Conservation (phyloP, 1,140 invertebrate genomes). For the Calephelis virginiensis region DNA sequence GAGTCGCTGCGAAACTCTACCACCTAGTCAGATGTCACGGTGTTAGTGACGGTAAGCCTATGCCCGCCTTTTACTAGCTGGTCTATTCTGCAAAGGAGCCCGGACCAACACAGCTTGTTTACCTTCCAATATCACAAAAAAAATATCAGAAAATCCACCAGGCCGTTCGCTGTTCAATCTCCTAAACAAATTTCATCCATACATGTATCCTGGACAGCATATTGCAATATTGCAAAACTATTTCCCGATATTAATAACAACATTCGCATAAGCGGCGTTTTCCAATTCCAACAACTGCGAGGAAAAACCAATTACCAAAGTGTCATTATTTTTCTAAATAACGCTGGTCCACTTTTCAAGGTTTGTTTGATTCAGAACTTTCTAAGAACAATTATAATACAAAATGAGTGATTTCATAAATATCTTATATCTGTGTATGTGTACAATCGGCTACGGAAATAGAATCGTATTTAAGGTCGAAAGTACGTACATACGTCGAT, state of each 20-base stretch:
- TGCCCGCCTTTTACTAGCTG: too few relatives aligned
- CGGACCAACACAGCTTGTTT: too few relatives aligned
- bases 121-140: too few relatives aligned
- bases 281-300: neutral
- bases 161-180: too few relatives aligned
- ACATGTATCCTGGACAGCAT: neutral
- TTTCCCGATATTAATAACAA: slow-evolving; percentile 15
- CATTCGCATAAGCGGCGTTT: neutral
- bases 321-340: too few relatives aligned
- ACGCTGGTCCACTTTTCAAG: neutral
- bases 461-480: neutral
- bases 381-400: neutral
- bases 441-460: neutral
- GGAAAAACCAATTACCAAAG: slow-evolving; percentile 8
- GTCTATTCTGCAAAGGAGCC: too few relatives aligned
- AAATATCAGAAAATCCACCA: too few relatives aligned
- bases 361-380: neutral
- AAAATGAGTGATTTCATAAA: neutral
- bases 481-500: neutral
- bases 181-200: too few relatives aligned
- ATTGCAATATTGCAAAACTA: neutral
- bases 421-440: neutral
- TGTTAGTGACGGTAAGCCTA: too few relatives aligned
- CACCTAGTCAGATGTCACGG: too few relatives aligned
- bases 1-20: too few relatives aligned